Conservation (phyloP, 2,797 vertebrate species). For the Chaenodraco wilsoni region DNA sequence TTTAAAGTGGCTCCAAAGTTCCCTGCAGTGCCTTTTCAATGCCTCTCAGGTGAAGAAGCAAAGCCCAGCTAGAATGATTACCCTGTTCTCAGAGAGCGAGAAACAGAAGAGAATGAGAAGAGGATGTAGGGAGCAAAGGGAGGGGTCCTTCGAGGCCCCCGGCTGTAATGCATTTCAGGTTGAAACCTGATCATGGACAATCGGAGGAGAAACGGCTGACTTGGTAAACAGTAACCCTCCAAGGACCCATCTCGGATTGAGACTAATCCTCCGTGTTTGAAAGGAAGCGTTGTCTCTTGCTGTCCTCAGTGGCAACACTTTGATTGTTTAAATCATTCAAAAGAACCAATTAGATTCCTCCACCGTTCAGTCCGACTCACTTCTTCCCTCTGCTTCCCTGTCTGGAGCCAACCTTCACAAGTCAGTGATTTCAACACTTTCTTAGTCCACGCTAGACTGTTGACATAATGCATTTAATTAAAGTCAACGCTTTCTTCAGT, state of each 20-base stretch:
- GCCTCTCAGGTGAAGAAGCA: slow-evolving; percentile 39
- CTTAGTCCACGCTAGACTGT: too few relatives aligned
- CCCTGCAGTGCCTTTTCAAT: slow-evolving; percentile 37
- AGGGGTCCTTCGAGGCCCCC: slow-evolving; percentile 49
- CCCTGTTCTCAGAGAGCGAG: slow-evolving; percentile 33
- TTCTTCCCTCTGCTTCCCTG: background rate
- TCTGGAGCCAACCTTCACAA: too few relatives aligned
- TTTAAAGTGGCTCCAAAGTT: slow-evolving; percentile 71
- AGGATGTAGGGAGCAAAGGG: slow-evolving; percentile 28
- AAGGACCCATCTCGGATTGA: slow-evolving; percentile 56
- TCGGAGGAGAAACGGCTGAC: slow-evolving; percentile 72
- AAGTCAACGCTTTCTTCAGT: too few relatives aligned
- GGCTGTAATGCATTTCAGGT: slow-evolving; percentile 65
- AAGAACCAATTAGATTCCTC: slow-evolving; percentile 34
- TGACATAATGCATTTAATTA: too few relatives aligned
- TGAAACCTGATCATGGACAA: slow-evolving; percentile 73
- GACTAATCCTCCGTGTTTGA: slow-evolving; percentile 51
- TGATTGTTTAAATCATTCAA: slow-evolving; percentile 45
- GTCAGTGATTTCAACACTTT: too few relatives aligned
- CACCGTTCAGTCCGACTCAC: slow-evolving; percentile 21
- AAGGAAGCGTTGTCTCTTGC: slow-evolving; percentile 50
- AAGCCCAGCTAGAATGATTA: slow-evolving; percentile 46
- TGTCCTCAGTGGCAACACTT: slow-evolving; percentile 52
- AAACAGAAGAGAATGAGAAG: slow-evolving; percentile 11
- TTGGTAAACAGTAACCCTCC: slow-evolving; percentile 69